Evolutionary conservation across 2,888 invertebrate species (phyloP), one percentile per base, ranked within the genome.

Genomic region (Podabrus alpinus): DNA sequence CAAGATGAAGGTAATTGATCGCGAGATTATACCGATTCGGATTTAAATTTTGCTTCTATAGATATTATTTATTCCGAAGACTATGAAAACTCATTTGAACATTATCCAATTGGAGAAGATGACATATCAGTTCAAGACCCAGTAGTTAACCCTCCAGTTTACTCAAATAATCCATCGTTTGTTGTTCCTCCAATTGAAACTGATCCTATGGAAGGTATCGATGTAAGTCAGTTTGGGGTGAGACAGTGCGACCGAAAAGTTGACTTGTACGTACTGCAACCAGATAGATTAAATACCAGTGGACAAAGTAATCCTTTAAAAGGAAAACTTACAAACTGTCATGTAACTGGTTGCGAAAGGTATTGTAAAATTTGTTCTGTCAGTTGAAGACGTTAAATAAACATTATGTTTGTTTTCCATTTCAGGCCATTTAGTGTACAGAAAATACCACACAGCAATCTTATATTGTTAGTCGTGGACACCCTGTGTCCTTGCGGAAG

Each of bases 321-420:
- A 88, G 96, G 95, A 72, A 96, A 95, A 87, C 89, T 95, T 64
- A 96, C 95, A 59, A 96, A 95, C 86, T 96, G 95, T 85, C 96
- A 95, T 84, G 92, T 92, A 72, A 95, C 94, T 61, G 95, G 95
- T 77, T 96, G 96, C 85, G 95, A 96, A 86, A 94, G 94, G 94
- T 94, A 74, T 61, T 61, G 21, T 3, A 71, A 80, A 67, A 66
- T 64, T n/a, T 60, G 45, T 17, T 21, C 9, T 45, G 66, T 15
- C 7, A n/a, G 11, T n/a, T 29, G 2, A 69, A 19, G 60, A 62
- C 59, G 4, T 62, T 10, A 64, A 61, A 59, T 29, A 61, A 80
- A 17, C 67, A 68, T 17, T 60, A 62, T 74, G 74, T 62, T 2
- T 88, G 71, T 70, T 67, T 64, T 78, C 82, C 80, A 1, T 88